phyloP scores from a whole-genome alignment of 1,140 invertebrate species.

The Drosophila bocqueti region DNA sequence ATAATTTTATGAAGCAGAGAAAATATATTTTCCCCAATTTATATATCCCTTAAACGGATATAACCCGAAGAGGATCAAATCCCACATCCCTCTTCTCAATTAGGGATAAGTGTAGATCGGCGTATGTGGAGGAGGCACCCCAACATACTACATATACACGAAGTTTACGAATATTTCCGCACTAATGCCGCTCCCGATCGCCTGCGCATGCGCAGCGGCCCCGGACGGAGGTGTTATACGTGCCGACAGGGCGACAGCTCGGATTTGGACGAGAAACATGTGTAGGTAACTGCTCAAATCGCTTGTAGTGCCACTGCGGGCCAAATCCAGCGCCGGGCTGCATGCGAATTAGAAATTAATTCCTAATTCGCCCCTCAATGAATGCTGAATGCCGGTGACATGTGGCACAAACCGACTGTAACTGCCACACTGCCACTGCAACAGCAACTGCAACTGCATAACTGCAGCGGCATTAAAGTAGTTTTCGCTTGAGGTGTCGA shows the following conservation, averaged over 20 bases:
- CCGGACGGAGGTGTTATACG: conserved; percentile 52
- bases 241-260: conserved; percentile 69
- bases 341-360: conserved; percentile 83
- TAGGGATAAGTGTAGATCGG: conserved; percentile 19
- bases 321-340: conserved; percentile 60
- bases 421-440: conserved; percentile 32
- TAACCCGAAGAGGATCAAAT: background rate
- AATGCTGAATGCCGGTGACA: conserved; percentile 42
- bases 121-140: conserved; percentile 14
- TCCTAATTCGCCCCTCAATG: conserved; percentile 76
- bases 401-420: conserved; percentile 42
- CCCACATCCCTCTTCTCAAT: conserved; percentile 12
- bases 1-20: background rate
- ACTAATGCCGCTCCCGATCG: conserved; percentile 40
- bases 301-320: conserved; percentile 52
- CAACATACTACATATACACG: background rate
- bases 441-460: conserved; percentile 32
- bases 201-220: conserved; percentile 39
- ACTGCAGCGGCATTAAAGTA: conserved; percentile 7
- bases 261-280: conserved; percentile 81
- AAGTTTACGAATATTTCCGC: conserved; percentile 36
- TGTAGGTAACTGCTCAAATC: conserved; percentile 80
- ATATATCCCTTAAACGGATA: background rate
- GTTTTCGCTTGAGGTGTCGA: conserved; percentile 10
- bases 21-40: background rate